Base-by-base conservation (phyloP, 1,140 invertebrate species). In the Homalodisca vitripennis region DNA sequence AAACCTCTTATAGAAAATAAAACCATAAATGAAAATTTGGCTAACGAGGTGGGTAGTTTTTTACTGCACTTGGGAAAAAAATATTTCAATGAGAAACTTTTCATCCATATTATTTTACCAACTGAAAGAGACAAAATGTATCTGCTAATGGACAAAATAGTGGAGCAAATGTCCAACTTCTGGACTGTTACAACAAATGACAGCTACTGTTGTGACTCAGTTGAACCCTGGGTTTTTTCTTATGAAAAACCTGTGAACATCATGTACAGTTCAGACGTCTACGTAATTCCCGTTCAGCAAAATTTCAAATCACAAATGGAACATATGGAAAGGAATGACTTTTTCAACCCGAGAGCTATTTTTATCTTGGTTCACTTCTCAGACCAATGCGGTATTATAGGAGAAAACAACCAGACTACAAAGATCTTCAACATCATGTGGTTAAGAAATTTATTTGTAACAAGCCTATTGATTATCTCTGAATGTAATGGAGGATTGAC, bases 341-440 rank as follows among this genome's bases (percentile, higher is more conserved):
- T 26, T 3, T 60, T 60, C 26, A 60, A 60, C 26, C 26, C 10
- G 2, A 60, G 27, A 27, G 14, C 55, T 12, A 60, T 27, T 27
- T 60, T 60, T 30, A 60, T 60, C 29, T 60, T 60, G 3, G 10
- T 60, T 6, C 14, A 27, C 6, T 26, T 27, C 14, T 22, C 27
- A 3, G 27, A 26, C 26, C 10, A 27, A 14, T 60, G 55, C n/a
- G 55, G 27, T 20, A n/a, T 3, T 3, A n/a, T 51, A 22, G 27
- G 29, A 22, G 24, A 26, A 60, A 60, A 30, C 27, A 27, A 13
- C 24, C 24, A 27, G 24, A 60, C 10, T 60, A 26, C n/a, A 10
- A 60, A 60, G 2, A 60, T 26, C 29, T 60, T 60, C 27, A 60
- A 60, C 26, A 27, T n/a, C 10, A 3, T 60, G 26, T 60, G 55